Percentiles rank a stretch among this genome's conserved stretches.
phyloP scores from a whole-genome alignment of 2,888 invertebrate genomes.

The Meteorus colon region DNA sequence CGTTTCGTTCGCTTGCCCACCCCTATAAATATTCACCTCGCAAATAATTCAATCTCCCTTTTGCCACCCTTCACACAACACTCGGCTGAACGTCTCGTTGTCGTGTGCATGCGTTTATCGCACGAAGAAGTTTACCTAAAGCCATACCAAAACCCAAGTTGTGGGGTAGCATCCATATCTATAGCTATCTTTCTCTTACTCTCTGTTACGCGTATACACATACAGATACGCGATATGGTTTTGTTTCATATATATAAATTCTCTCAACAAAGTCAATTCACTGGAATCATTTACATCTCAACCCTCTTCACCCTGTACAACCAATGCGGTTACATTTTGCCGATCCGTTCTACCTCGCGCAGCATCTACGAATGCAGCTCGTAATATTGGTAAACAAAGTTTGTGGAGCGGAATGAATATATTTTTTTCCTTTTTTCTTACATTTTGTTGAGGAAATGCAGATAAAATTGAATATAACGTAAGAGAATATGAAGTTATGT shows the following conservation, averaged over 20 bases:
- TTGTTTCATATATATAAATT: slow-evolving; percentile 30
- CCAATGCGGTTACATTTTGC: background rate
- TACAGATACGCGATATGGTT: slow-evolving; percentile 26
- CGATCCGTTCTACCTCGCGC: background rate
- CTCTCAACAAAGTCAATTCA: slow-evolving; percentile 38
- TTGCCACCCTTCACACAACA: background rate
- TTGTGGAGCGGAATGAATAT: slow-evolving; percentile 31
- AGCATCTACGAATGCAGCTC: background rate
- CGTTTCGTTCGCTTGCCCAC: background rate
- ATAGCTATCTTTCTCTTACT: background rate
- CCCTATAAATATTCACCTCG: slow-evolving; percentile 3
- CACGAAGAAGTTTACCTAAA: slow-evolving; percentile 12
- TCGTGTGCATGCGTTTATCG: slow-evolving; percentile 15
- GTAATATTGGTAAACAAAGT: slow-evolving; percentile 29
- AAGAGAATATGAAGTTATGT: too few species aligned
- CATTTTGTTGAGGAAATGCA: background rate
- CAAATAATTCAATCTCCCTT: slow-evolving; percentile 4
- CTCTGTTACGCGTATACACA: background rate
- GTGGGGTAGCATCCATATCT: background rate
- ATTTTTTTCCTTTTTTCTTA: background rate
- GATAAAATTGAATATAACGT: background rate
- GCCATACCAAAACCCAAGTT: slow-evolving; percentile 6
- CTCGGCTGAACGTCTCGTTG: background rate
- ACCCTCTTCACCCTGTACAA: slow-evolving; percentile 14
- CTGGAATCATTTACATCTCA: slow-evolving; percentile 35